phyloP scores from a whole-genome alignment of 2,888 invertebrate species.

The Agrotis clavis region DNA sequence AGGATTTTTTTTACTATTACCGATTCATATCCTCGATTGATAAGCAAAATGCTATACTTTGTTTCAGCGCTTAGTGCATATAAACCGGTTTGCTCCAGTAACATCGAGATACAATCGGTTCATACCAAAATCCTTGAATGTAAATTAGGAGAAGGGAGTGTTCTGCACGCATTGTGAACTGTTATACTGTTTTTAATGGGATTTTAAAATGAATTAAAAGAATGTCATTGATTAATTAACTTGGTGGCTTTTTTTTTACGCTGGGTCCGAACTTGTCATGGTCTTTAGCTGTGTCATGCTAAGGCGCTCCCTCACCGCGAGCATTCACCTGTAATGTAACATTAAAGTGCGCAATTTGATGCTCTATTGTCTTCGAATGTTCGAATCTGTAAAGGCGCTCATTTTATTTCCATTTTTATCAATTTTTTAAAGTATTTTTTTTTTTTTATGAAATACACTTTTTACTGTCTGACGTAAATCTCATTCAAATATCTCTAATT shows the following conservation, averaged over 20 bases:
- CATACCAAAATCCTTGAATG: constrained; percentile 74
- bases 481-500: too few species aligned
- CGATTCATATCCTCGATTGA: constrained; percentile 21
- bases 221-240: constrained; percentile 15
- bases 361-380: too few species aligned
- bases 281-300: background rate
- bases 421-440: too few species aligned
- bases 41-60: constrained; percentile 15
- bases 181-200: constrained; percentile 28
- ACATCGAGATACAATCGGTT: constrained; percentile 57
- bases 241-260: constrained; percentile 9
- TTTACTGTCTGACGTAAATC: too few species aligned
- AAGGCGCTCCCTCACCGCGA: too few species aligned
- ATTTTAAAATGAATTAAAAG: constrained; percentile 1
- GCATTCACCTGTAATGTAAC: too few species aligned
- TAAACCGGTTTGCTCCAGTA: constrained; percentile 49
- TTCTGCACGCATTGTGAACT: constrained; percentile 58
- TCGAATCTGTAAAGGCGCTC: too few species aligned
- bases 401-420: too few species aligned
- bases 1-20: background rate
- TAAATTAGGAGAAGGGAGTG: constrained; percentile 74
- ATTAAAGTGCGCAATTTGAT: too few species aligned
- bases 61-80: constrained; percentile 26
- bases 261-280: background rate
- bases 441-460: too few species aligned